Conservation (phyloP, 2,797 vertebrate species). For the Liparis tanakae region DNA sequence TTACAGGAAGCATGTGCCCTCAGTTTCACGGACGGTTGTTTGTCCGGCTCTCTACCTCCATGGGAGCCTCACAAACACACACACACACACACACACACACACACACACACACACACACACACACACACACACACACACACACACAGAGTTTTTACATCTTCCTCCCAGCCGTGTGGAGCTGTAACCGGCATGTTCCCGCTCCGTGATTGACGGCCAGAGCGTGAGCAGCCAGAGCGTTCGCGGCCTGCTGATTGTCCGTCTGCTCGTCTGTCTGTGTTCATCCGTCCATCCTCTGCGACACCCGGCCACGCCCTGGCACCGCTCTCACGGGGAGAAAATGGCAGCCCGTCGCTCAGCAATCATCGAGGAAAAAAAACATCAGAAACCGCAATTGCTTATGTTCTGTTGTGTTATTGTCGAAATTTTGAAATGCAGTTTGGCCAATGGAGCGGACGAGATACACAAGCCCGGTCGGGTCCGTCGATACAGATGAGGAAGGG, state of each 20-base stretch:
- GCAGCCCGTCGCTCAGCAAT: conserved; percentile 12
- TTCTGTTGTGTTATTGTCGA: not conserved
- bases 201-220: conserved; percentile 67
- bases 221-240: conserved; percentile 40
- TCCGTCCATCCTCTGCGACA: conserved; percentile 36
- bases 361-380: conserved; percentile 51
- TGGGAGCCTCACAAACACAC: conserved; percentile 10
- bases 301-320: conserved; percentile 39
- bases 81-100: conserved; percentile 60
- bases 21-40: conserved; percentile 23
- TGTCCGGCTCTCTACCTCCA: conserved; percentile 8
- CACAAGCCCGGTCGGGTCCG: not conserved
- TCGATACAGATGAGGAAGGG: conserved; percentile 8
- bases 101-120: conserved; percentile 60
- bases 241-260: conserved; percentile 56
- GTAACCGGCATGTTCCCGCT: conserved; percentile 72
- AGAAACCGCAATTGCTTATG: not conserved
- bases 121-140: conserved; percentile 33
- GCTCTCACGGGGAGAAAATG: conserved; percentile 51
- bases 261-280: conserved; percentile 38
- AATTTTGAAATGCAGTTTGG: conserved; percentile 29
- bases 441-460: conserved; percentile 28
- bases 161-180: conserved; percentile 60
- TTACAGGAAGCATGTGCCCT: conserved; percentile 28
- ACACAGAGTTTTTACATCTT: conserved; percentile 76